phyloP scores from a whole-genome alignment of 1,140 invertebrate species.

The Drosophila elegans region DNA sequence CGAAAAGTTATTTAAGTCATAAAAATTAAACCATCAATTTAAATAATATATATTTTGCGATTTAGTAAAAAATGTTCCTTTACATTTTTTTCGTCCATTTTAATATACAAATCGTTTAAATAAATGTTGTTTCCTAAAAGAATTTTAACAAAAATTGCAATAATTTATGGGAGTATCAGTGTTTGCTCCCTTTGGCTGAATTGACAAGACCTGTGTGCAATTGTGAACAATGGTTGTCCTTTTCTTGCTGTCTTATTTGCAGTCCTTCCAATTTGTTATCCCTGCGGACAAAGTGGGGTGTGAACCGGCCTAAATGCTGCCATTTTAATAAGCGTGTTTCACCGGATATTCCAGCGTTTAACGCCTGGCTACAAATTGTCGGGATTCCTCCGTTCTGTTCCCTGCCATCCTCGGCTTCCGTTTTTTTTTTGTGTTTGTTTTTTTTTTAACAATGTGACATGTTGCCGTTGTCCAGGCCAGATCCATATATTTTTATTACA shows the following conservation, averaged over 20 bases:
- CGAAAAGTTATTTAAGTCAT: too few relatives aligned
- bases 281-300: conserved; percentile 27
- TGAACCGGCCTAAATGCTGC: conserved; percentile 34
- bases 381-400: conserved; percentile 30
- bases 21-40: too few relatives aligned
- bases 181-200: neutral
- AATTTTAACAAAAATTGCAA: conserved; percentile 4
- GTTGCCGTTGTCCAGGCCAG: conserved; percentile 46
- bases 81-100: neutral
- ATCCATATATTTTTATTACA: conserved; percentile 71
- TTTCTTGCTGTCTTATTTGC: conserved; percentile 15
- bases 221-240: conserved; percentile 12
- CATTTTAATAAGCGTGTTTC: conserved; percentile 38
- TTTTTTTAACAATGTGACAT: conserved; percentile 50
- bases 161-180: neutral
- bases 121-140: neutral
- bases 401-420: conserved; percentile 12
- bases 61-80: neutral
- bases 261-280: conserved; percentile 41
- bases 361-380: conserved; percentile 47
- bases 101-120: neutral
- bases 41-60: too few relatives aligned
- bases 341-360: conserved; percentile 37
- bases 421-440: conserved; percentile 11
- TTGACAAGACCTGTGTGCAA: conserved; percentile 3